Evolutionary conservation across 1,140 invertebrate genomes (phyloP), one percentile per base, ranked within the genome.

Genomic region (Apis laboriosa): DNA sequence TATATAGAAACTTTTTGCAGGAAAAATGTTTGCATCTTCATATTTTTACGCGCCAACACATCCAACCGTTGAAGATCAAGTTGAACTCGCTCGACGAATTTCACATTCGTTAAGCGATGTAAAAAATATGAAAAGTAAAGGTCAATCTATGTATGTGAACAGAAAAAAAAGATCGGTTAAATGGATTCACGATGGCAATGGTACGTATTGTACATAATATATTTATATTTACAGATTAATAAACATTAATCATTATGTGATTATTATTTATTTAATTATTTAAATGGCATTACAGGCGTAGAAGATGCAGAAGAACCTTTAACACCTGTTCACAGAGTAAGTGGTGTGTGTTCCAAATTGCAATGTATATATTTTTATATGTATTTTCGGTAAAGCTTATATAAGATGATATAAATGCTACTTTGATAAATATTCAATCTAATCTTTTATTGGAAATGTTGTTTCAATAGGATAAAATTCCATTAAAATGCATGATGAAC

Each of bases 131-230:
- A 97, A 97, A 91, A 98, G 97, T 91, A 97, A 98, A 91, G 98
- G 98, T 24, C 98, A 99, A 93, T 97, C 96, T 87, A 99, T 99
- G 98, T 99, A 98, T 92, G 97, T 98, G 86, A 98, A 98, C 92
- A 95, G 98, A 75, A 98, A 98, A 95, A 98, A 98, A 91, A 95
- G 97, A 89, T 98, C 98, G 9, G 97, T 97, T 80, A 98, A 98
- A 93, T 99, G 98, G 98, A 97, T 99, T 68, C 98, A 98, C 90
- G 97, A 98, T 95, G 97, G 97, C 93, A 95, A 96, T 94, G 96
- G 96, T 96, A 92, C 5, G 24, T n/a, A 51, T 61, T 49, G 7
- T 34, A 19, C 55, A 12, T 15, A 17, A 28, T 15, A 7, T 19
- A 13, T 28, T 17, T 28, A 8, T 5, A 9, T 64, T 19, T 15